Base-by-base conservation (phyloP, 2,888 invertebrate genomes). In the Lepas anatifera region DNA sequence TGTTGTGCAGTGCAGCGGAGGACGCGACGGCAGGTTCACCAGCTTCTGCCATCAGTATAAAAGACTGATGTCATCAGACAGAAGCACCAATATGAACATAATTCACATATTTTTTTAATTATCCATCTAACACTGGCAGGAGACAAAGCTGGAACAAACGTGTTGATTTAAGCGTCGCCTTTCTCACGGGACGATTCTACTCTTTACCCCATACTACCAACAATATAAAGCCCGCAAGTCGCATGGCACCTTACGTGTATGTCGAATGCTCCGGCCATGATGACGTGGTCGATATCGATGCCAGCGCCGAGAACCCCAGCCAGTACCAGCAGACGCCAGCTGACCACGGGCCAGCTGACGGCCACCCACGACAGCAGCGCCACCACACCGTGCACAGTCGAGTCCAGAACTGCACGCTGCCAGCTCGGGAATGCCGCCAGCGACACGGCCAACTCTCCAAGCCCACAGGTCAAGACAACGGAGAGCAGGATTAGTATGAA, bases 241-340 rank as follows among this genome's bases (percentile, higher is more conserved):
- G 8, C 46, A 22, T 67, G 18, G 2, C 22, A 6, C 11, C 32
- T 48, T 13, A 68, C 48, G 43, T 68, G 22, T 22, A 68, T 58
- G 35, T 58, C 13, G 13, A 69, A 18, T 13, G 64, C 39, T 27
- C 70, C 66, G 4, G 66, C 64, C 46, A 46, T 64, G 16, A 70
- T 8, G 35, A 68, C 64, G 35, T 70, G 70, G 25, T 70, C 70
- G 18, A 70, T n/a, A 25, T 70, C 70, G 25, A 70, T 68, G 35
- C 22, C 50, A 18, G 69, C 50, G 7, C 69, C 69, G 41, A 52
- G 7, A 16, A 68, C 32, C 7, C 27, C 50, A 8, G 69, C 39
- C 10, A n/a, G 13, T n/a, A 37, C 27, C 0, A 37, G n/a, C 22
- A 37, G 35, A 8, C 63, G 22, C 63, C 63, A 64, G 63, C 63